Percentiles rank a stretch among this genome's conserved stretches.
These are phyloP conservation scores for Harmothoe impar DNA, from an alignment of 2,888 invertebrate genomes.

Conservation along the genomic window DNA sequence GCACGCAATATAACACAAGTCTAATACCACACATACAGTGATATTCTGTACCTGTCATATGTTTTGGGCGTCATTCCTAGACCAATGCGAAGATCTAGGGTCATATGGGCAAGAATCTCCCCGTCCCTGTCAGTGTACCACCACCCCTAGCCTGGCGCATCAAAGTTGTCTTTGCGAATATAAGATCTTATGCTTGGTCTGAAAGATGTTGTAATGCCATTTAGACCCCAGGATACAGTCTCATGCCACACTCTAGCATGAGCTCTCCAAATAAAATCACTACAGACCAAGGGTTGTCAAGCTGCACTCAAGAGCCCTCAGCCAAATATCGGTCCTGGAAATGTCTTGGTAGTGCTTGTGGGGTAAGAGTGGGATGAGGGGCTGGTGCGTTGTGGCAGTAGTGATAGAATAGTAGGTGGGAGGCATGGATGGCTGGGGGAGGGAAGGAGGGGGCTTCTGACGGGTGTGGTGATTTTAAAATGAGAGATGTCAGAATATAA, in stretches of 20 bases:
- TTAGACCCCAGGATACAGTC: background rate
- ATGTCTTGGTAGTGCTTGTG: no score
- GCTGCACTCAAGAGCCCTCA: conserved; percentile 19
- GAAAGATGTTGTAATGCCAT: conserved; percentile 35
- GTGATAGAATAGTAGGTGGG: background rate
- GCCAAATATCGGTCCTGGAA: background rate
- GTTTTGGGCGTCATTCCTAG: no score
- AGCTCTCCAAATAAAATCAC: conserved; percentile 38
- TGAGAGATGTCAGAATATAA: conserved; percentile 52
- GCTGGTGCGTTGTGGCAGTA: background rate
- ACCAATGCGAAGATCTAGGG: no score
- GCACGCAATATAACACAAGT: no score
- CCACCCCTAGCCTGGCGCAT: background rate
- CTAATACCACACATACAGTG: no score
- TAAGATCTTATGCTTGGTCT: background rate
- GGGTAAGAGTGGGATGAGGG: background rate
- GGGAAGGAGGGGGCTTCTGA: background rate
- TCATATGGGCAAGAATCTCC: no score
- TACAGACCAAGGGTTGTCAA: conserved; percentile 17
- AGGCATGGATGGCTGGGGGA: background rate
- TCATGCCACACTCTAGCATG: background rate
- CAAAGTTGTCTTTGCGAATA: background rate
- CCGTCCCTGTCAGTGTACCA: background rate
- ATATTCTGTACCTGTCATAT: no score
- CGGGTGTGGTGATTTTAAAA: conserved; percentile 31